Evolutionary conservation across 2,888 invertebrate species (phyloP).

Genomic region (Eristalis arbustorum): DNA sequence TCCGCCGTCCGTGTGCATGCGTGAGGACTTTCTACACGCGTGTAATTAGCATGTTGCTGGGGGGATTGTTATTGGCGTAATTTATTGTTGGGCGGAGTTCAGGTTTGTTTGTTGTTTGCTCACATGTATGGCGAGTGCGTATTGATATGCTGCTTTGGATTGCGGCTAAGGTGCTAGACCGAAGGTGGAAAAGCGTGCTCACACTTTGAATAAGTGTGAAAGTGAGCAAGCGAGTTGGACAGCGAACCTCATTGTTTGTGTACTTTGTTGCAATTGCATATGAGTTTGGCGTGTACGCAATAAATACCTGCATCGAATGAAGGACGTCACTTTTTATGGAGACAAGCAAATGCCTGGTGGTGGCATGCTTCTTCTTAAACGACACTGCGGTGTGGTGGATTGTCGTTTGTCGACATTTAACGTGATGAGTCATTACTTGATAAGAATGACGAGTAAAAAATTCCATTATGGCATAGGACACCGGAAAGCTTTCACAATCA

Average conservation of each 20-base stretch:
- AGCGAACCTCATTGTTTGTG: conserved; percentile 21
- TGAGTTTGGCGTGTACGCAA: not conserved
- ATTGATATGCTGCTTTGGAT: not conserved
- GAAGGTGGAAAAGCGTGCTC: not conserved
- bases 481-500: no score
- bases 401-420: no score
- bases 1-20: conserved; percentile 5
- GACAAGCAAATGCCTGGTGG: no score
- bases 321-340: not conserved
- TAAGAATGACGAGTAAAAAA: no score
- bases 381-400: no score
- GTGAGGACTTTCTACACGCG: conserved; percentile 56
- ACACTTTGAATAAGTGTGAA: not conserved
- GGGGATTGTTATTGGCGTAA: conserved; percentile 27
- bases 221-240: conserved; percentile 38
- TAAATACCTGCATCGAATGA: not conserved
- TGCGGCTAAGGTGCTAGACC: not conserved
- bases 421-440: no score
- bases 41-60: conserved; percentile 48
- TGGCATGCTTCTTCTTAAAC: no score
- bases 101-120: conserved; percentile 3
- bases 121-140: not conserved
- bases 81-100: conserved; percentile 24
- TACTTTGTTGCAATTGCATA: not conserved
- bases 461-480: no score